phyloP scores from a whole-genome alignment of 2,113 vertebrate genomes.

The Tamias sibiricus region DNA sequence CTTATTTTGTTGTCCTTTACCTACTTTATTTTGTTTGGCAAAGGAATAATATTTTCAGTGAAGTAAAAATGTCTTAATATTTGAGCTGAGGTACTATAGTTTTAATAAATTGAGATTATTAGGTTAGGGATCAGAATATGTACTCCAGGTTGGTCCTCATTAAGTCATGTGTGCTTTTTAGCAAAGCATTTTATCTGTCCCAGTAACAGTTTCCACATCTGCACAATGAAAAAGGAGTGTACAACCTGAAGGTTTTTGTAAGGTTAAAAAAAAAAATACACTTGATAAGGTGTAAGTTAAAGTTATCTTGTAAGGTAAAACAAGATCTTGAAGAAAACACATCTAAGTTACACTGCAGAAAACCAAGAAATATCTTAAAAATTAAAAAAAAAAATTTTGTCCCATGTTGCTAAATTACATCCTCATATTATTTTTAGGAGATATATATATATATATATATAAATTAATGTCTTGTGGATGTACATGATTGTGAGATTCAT shows the following conservation, averaged over 20 bases:
- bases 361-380: neutral
- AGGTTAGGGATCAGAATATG: neutral
- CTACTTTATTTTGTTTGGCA: neutral
- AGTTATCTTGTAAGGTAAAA: neutral
- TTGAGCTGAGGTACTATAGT: neutral
- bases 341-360: neutral
- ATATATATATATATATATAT: too few species aligned
- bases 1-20: neutral
- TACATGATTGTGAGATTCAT: too few species aligned
- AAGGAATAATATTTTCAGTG: neutral
- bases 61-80: neutral
- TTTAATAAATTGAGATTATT: slow-evolving; percentile 33
- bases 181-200: neutral
- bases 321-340: neutral
- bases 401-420: neutral
- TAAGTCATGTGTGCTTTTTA: neutral
- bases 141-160: neutral
- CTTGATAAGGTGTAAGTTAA: neutral
- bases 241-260: neutral
- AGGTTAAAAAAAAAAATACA: neutral
- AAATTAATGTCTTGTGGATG: too few species aligned
- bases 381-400: neutral
- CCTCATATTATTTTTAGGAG: neutral
- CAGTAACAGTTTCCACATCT: neutral
- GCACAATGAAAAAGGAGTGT: neutral